Base-by-base conservation (phyloP, 2,888 invertebrate genomes). In the Agriopis aurantiaria region DNA sequence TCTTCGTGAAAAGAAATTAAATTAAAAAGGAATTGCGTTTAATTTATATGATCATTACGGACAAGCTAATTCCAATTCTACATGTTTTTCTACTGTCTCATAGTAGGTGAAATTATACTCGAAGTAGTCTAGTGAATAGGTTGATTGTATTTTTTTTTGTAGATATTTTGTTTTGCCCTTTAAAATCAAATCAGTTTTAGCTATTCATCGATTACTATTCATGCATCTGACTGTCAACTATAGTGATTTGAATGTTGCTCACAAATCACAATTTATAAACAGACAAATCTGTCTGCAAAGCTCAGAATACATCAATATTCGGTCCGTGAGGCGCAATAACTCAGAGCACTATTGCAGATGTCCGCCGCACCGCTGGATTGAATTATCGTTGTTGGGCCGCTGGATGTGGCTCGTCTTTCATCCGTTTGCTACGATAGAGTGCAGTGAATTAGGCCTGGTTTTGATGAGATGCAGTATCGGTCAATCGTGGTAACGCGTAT, bases 271-370 rank as follows among this genome's bases (percentile, higher is more conserved):
- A 53, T 48, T 68, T 43, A 53, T 58, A 46, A 62, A 64, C 40
- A 33, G 17, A 8, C 58, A 14, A 49, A 53, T 53, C 23, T 10
- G 63, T 43, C 52, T 63, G 63, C 63, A n/a, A n/a, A 40, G 55
- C 59, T 55, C 49, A 40, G 64, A 56, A 69, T 58, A 62, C 48
- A 69, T 69, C 69, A 69, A 65, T 69, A 65, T 69, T 61, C 69
- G 12, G 65, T 57, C 23, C 52, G 58, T 52, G 60, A 45, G 57
- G 41, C 52, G 69, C 69, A 65, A 61, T 69, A 69, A 69, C 65
- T 69, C 69, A 57, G 51, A 33, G 69, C 69, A 65, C 65, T 65
- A 65, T 52, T 69, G 69, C 69, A 69, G 65, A 69, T 57, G 69
- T 65, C 69, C 46, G 65, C 65, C 33, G 61, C 65, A 65, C 23